Base-by-base conservation (phyloP, 2,797 vertebrate genomes). In the Cuniculus paca region DNA sequence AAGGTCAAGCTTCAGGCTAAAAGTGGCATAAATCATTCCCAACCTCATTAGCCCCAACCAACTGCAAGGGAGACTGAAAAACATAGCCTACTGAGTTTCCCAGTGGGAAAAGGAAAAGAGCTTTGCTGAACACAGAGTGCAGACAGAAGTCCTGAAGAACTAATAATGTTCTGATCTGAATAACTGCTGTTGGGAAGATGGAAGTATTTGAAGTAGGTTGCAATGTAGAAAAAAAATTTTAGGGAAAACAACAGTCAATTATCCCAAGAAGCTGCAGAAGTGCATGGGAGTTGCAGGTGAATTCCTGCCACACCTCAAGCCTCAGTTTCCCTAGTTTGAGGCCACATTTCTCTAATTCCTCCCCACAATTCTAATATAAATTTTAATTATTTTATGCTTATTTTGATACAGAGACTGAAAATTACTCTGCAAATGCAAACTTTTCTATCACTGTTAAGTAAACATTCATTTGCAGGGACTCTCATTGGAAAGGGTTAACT, bases 401-500 rank as follows among this genome's bases (percentile, higher is more conserved):
- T 94, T 95, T 65, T 72, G 24, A 87, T 48, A 48, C 63, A 78
- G 89, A 97, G 20, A n/a, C 60, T 96, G 70, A 45, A 88, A 96
- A 96, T 63, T 75, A 82, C 28, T 95, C 45, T 94, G 54, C 78
- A 97, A 95, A 93, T 54, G 70, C 61, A 42, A 86, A 80, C 34
- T 48, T 93, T 92, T 89, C 90, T 92, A 56, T 80, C 74, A 39
- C 45, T 65, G 63, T 85, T 98, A 96, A 96, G 88, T 92, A 96
- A 95, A 96, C 95, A 88, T 93, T 96, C 92, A 92, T 92, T 61
- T 89, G 36, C 6, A 19, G 34, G 68, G 4, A 79, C 16, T 91
- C 77, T 90, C 82, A 56, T 88, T 95, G 81, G 79, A 94, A 97
- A 97, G 92, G 79, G 96, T 97, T 97, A 97, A 97, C 58, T 75